Percentiles rank a stretch among this genome's conserved stretches.
Conservation (phyloP, 2,888 invertebrate species). For the Drosophila demipolita region DNA sequence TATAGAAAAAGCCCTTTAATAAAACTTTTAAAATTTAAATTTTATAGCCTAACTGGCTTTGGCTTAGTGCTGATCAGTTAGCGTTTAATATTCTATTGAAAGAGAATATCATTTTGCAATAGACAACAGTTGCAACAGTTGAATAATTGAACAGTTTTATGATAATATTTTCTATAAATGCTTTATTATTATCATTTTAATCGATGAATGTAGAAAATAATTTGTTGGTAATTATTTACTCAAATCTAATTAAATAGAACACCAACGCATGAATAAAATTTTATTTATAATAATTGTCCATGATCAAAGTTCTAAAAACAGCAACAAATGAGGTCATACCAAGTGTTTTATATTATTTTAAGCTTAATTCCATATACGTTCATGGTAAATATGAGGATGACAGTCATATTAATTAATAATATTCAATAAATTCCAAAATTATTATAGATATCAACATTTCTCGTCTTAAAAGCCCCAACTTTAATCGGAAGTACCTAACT, state of each 20-base stretch:
- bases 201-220: background rate
- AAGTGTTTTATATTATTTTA: background rate
- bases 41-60: background rate
- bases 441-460: slow-evolving; percentile 22
- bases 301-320: background rate
- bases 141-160: background rate
- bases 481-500: slow-evolving; percentile 37
- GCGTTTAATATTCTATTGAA: background rate
- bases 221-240: background rate
- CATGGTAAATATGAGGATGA: background rate
- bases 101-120: background rate
- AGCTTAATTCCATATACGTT: background rate
- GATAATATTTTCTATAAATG: background rate
- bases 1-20: background rate
- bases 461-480: slow-evolving; percentile 28
- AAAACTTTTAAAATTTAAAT: background rate
- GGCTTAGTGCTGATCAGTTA: background rate
- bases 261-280: no score
- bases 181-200: background rate
- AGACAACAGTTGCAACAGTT: background rate
- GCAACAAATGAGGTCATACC: background rate
- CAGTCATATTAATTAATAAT: background rate
- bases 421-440: background rate
- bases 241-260: background rate
- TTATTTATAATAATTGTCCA: background rate